Evolutionary conservation across 1,140 invertebrate genomes (phyloP).

Genomic region (Neocloeon triangulifer): DNA sequence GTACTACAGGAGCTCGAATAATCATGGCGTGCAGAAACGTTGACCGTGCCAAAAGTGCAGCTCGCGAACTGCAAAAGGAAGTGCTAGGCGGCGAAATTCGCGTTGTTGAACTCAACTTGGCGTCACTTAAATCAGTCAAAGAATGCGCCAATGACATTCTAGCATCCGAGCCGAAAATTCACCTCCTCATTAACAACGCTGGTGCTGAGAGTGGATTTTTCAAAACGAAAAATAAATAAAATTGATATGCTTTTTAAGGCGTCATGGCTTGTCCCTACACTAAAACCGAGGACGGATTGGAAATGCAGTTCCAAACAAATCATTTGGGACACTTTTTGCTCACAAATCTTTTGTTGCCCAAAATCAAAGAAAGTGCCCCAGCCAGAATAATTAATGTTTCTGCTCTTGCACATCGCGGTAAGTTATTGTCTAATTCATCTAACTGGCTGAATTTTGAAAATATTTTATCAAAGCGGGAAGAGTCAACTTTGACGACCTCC

Average conservation of each 20-base stretch:
- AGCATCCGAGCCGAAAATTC: conserved; percentile 12
- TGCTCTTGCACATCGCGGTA: background rate
- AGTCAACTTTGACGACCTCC: conserved; percentile 46
- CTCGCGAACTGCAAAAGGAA: conserved; percentile 12
- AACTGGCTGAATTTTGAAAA: too few species aligned
- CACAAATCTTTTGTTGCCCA: background rate
- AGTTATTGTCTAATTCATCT: too few species aligned
- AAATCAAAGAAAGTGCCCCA: background rate
- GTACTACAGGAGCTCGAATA: conserved; percentile 17
- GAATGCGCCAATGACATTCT: conserved; percentile 16
- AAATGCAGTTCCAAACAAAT: conserved; percentile 14
- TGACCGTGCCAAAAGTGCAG: conserved; percentile 16
- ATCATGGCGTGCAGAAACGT: conserved; percentile 20
- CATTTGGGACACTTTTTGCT: conserved; percentile 5
- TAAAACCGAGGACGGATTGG: conserved; percentile 19
- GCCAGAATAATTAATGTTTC: conserved; percentile 3
- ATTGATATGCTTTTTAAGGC: conserved; percentile 9
- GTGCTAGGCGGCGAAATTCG: conserved; percentile 7
- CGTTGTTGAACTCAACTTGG: background rate
- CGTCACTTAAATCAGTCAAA: background rate
- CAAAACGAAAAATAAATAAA: too few species aligned
- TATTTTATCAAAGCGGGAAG: conserved; percentile 25
- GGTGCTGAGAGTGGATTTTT: too few species aligned
- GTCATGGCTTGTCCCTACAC: conserved; percentile 13
- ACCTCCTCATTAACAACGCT: conserved; percentile 24